phyloP scores from a whole-genome alignment of 2,888 invertebrate species.

The Tridacna gigas region DNA sequence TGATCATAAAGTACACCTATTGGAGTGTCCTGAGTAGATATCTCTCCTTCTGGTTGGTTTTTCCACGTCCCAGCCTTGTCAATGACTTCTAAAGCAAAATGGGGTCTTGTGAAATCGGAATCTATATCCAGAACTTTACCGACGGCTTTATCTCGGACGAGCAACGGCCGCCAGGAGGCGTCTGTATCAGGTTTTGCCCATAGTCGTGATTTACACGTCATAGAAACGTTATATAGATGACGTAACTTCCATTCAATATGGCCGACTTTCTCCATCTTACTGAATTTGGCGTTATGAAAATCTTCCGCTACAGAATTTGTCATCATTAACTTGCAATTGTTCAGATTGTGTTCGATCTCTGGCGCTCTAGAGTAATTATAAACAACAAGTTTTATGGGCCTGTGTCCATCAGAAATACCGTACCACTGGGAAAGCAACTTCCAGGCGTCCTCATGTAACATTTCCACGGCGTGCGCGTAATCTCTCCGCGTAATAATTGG shows the following conservation, averaged over 20 bases:
- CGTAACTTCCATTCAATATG: slow-evolving; percentile 80
- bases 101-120: slow-evolving; percentile 79
- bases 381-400: slow-evolving; percentile 79
- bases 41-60: slow-evolving; percentile 70
- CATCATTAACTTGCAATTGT: slow-evolving; percentile 80
- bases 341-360: slow-evolving; percentile 81
- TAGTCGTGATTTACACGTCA: slow-evolving; percentile 70
- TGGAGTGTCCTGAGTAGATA: slow-evolving; percentile 66
- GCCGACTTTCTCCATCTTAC: slow-evolving; percentile 82
- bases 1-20: slow-evolving; percentile 76
- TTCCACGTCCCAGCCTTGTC: slow-evolving; percentile 72
- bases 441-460: slow-evolving; percentile 82
- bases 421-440: slow-evolving; percentile 79
- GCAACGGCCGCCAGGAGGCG: slow-evolving; percentile 78
- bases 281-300: slow-evolving; percentile 80
- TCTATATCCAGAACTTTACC: slow-evolving; percentile 79
- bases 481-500: slow-evolving; percentile 78
- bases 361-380: slow-evolving; percentile 78
- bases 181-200: slow-evolving; percentile 81
- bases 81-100: slow-evolving; percentile 74
- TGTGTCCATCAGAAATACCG: slow-evolving; percentile 80
- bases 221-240: slow-evolving; percentile 73
- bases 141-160: slow-evolving; percentile 77
- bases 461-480: slow-evolving; percentile 80
- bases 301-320: slow-evolving; percentile 76